Conservation (phyloP, 2,888 invertebrate genomes). For the Dendrolimus pini region DNA sequence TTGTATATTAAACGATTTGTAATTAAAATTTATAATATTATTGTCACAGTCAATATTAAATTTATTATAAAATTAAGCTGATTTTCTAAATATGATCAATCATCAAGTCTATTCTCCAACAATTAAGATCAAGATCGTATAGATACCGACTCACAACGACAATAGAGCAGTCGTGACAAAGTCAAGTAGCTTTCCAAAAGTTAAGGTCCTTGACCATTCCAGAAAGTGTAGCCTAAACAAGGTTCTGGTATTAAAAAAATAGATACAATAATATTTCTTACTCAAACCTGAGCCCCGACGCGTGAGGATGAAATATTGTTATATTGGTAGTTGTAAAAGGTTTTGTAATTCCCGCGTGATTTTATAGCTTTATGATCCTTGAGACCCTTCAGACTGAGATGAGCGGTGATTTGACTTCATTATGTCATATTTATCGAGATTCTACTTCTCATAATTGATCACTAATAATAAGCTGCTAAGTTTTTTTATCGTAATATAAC, state of each 20-base stretch:
- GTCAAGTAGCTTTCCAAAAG: conserved; percentile 50
- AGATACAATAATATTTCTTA: conserved; percentile 26
- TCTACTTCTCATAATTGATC: conserved; percentile 34
- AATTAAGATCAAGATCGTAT: conserved; percentile 60
- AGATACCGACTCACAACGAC: conserved; percentile 34
- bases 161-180: conserved; percentile 53
- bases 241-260: conserved; percentile 43
- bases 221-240: conserved; percentile 46
- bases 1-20: too few relatives aligned
- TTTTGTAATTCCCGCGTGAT: conserved; percentile 58
- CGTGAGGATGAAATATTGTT: conserved; percentile 66
- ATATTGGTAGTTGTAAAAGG: conserved; percentile 61
- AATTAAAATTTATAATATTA: too few relatives aligned
- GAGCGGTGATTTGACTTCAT: conserved; percentile 41
- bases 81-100: conserved; percentile 14
- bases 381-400: conserved; percentile 44
- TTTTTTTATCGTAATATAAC: conserved; percentile 24
- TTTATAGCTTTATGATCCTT: conserved; percentile 64
- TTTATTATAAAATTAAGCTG: background rate
- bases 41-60: too few relatives aligned
- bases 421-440: conserved; percentile 37
- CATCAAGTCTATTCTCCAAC: conserved; percentile 19
- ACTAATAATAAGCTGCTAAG: conserved; percentile 51
- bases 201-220: conserved; percentile 60
- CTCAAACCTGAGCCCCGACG: conserved; percentile 30